These are phyloP conservation scores for Eremobia ochroleuca DNA, from an alignment of 2,888 invertebrate genomes.

Conservation along the genomic window DNA sequence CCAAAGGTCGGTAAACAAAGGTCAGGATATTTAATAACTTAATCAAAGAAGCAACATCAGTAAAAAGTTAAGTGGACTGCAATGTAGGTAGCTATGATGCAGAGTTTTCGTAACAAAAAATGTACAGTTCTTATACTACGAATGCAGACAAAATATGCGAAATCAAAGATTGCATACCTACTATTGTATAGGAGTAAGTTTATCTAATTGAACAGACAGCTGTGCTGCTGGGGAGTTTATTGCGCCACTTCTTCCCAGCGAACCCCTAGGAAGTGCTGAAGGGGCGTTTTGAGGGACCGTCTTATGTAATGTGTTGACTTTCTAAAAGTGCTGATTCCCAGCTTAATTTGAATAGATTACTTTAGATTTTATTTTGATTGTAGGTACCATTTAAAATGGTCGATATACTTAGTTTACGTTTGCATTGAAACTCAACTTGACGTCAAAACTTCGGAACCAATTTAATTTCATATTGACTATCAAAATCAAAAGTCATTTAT, in stretches of 20 bases:
- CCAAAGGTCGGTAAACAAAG: background rate
- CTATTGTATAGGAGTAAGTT: no score
- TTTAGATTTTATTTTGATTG: no score
- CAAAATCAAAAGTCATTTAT: no score
- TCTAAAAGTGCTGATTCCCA: no score
- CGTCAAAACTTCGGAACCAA: background rate
- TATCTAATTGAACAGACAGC: no score
- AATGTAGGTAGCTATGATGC: background rate
- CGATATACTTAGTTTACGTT: background rate
- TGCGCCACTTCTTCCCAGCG: no score
- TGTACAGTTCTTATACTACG: background rate
- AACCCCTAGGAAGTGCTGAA: no score
- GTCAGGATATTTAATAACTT: background rate
- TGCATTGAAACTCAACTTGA: background rate
- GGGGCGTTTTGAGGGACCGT: no score
- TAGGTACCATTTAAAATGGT: no score
- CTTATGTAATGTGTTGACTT: no score
- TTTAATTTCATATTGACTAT: background rate
- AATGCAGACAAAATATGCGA: background rate
- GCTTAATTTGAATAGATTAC: no score
- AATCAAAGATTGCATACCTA: background rate
- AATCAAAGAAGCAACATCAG: background rate
- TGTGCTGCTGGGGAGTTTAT: no score
- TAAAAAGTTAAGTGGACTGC: background rate
- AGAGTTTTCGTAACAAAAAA: background rate